Conservation (phyloP, 2,113 vertebrate genomes). For the Eurypyga helias region DNA sequence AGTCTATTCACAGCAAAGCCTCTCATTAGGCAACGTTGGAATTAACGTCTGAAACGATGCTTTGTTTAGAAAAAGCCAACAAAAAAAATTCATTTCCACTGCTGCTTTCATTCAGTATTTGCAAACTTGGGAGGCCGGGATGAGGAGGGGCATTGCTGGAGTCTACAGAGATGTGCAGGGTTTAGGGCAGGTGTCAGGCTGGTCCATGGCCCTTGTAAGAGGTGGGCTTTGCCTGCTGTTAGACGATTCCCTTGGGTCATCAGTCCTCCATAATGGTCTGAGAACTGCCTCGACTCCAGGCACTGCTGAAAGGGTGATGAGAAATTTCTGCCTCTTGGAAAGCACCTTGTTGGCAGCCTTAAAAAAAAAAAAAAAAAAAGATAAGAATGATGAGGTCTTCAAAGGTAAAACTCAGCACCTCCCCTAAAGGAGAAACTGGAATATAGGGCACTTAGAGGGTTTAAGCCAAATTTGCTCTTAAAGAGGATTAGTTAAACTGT, state of each 20-base stretch:
- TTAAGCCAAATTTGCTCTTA: slow-evolving; percentile 5
- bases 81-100: not conserved
- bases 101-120: not conserved
- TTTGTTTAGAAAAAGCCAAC: not conserved
- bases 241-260: not conserved
- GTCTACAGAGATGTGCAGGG: not conserved
- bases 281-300: not conserved
- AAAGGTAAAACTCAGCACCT: not conserved
- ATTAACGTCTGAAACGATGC: not conserved
- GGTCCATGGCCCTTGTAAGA: not conserved
- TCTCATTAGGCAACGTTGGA: slow-evolving; percentile 7
- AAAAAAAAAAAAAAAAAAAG: not conserved
- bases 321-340: not conserved
- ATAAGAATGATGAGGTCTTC: not conserved
- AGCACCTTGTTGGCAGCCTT: not conserved
- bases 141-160: not conserved
- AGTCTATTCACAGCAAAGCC: not conserved
- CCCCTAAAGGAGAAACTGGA: not conserved
- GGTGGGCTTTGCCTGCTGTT: not conserved
- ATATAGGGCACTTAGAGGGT: not conserved
- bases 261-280: not conserved
- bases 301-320: not conserved
- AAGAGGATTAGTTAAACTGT: slow-evolving; percentile 24
- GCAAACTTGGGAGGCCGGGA: not conserved
- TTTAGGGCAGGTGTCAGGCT: not conserved